Percentiles rank a stretch among this genome's conserved stretches.
phyloP scores from a whole-genome alignment of 2,113 vertebrate genomes.

The Chaetodon auriga region DNA sequence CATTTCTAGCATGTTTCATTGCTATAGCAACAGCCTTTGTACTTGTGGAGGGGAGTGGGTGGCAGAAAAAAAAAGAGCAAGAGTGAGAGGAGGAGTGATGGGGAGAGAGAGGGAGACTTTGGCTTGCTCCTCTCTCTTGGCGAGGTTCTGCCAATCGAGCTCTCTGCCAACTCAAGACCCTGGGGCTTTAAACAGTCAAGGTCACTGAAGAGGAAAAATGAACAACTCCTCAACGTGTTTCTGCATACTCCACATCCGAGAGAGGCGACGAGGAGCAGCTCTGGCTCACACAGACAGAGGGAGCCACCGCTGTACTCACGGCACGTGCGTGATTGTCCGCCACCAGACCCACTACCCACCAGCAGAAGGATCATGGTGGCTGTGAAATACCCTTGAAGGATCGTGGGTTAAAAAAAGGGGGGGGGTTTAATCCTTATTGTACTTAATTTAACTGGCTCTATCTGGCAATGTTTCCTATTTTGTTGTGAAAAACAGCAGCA shows the following conservation, averaged over 20 bases:
- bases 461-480: background rate
- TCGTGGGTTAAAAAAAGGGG: conserved; percentile 22
- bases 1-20: conserved; percentile 77
- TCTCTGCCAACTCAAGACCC: conserved; percentile 64
- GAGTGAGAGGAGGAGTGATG: conserved; percentile 65
- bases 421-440: conserved; percentile 24
- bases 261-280: conserved; percentile 39
- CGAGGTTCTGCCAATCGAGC: conserved; percentile 45
- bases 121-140: conserved; percentile 66
- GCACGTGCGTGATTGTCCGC: conserved; percentile 41
- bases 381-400: conserved; percentile 63
- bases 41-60: conserved; percentile 75
- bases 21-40: conserved; percentile 81
- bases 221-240: conserved; percentile 64
- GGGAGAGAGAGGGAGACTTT: conserved; percentile 54
- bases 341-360: conserved; percentile 12
- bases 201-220: conserved; percentile 73
- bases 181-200: conserved; percentile 71
- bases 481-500: background rate
- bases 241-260: conserved; percentile 42
- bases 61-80: conserved; percentile 64
- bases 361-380: conserved; percentile 40
- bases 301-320: conserved; percentile 48
- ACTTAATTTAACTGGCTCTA: background rate
- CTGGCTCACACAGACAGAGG: conserved; percentile 58